Evolutionary conservation across 2,113 vertebrate genomes (phyloP).

Genomic region (rabbit (Oryctolagus cuniculus)): mOryCun1.1 NC_091442.1:44862501-44863000

Average conservation of each 20-base stretch:
- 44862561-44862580: conserved; percentile 46
- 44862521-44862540: conserved; percentile 22
- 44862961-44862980: no score
- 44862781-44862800: background rate
- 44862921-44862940: no score
- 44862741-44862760: conserved; percentile 28
- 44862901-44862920: no score
- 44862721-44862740: conserved; percentile 26
- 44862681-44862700: background rate
- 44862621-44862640: conserved; percentile 1
- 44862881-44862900: no score
- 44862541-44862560: conserved; percentile 55
- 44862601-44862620: background rate
- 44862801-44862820: background rate
- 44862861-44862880: no score
- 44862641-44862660: background rate
- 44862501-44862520: conserved; percentile 47
- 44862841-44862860: no score
- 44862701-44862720: background rate
- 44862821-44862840: background rate
- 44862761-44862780: background rate
- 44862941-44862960: no score
- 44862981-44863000: background rate
- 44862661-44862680: background rate
- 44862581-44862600: conserved; percentile 18